These are phyloP conservation scores for Riptortus pedestris DNA, from an alignment of 1,140 invertebrate species.

Conservation along the genomic window DNA sequence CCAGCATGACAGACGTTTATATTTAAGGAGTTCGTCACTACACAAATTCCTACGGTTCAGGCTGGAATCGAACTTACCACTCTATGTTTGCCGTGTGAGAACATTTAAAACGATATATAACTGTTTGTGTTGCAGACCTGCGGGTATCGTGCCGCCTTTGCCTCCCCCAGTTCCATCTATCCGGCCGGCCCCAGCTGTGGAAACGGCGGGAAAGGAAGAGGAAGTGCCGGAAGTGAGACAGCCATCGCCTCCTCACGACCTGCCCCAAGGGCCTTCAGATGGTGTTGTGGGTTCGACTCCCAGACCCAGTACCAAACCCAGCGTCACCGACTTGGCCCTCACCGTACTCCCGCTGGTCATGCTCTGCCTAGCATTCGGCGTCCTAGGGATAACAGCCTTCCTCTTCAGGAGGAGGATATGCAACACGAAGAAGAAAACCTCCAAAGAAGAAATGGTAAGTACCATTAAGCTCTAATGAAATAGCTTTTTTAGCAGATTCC, in stretches of 20 bases:
- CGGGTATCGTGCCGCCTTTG: no score
- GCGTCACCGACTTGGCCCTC: constrained; percentile 40
- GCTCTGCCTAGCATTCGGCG: constrained; percentile 39
- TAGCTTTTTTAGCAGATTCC: no score
- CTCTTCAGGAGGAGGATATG: constrained; percentile 48
- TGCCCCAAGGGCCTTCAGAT: constrained; percentile 13
- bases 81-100: no score
- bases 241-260: constrained; percentile 14
- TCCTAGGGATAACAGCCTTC: constrained; percentile 40
- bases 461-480: no score
- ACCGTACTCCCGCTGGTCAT: constrained; percentile 50
- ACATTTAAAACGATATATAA: no score
- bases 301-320: constrained; percentile 24
- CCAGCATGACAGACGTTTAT: no score
- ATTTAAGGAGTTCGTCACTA: no score
- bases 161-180: neutral
- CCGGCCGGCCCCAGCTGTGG: constrained; percentile 3
- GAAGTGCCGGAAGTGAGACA: neutral
- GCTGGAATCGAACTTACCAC: no score
- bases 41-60: no score
- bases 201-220: no score
- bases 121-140: no score
- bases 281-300: constrained; percentile 25
- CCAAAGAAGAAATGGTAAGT: constrained; percentile 48
- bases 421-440: constrained; percentile 40